Evolutionary conservation across 2,888 invertebrate genomes (phyloP).

Genomic region (Octonoba sinensis): DNA sequence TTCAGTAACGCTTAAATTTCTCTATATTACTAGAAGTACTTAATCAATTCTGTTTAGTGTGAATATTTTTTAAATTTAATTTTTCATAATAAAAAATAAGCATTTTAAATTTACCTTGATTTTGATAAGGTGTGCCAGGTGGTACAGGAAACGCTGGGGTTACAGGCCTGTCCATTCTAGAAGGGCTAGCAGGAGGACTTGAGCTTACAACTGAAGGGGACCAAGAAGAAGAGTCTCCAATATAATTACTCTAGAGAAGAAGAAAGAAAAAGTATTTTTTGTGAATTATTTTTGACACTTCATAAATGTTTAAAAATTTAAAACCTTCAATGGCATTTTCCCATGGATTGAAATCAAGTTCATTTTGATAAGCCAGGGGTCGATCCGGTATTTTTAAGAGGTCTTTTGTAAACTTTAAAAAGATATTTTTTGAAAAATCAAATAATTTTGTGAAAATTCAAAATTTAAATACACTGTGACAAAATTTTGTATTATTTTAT

Average conservation of each 20-base stretch:
- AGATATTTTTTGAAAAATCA: too few relatives aligned
- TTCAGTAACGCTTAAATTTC: too few relatives aligned
- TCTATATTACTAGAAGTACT: too few relatives aligned
- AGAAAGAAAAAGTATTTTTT: neutral
- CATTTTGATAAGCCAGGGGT: too few relatives aligned
- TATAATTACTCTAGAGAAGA: slow-evolving; percentile 17
- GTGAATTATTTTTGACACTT: neutral
- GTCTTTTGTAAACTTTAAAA: too few relatives aligned
- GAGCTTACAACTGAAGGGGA: slow-evolving; percentile 65
- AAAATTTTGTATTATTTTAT: too few relatives aligned
- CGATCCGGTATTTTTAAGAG: too few relatives aligned
- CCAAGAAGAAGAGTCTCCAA: slow-evolving; percentile 53
- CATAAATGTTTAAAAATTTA: neutral
- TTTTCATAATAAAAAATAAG: neutral
- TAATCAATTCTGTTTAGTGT: too few relatives aligned
- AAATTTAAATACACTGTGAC: too few relatives aligned
- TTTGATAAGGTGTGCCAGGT: slow-evolving; percentile 88
- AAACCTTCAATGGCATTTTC: neutral
- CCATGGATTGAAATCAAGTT: neutral
- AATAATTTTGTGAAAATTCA: too few relatives aligned
- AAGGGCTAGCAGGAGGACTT: slow-evolving; percentile 65
- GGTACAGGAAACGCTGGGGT: slow-evolving; percentile 95
- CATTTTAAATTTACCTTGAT: slow-evolving; percentile 73
- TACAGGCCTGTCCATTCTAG: slow-evolving; percentile 75
- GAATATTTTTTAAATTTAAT: too few relatives aligned